Base-by-base conservation (phyloP, 2,888 invertebrate genomes). In the Monoplex corrugatus region DNA sequence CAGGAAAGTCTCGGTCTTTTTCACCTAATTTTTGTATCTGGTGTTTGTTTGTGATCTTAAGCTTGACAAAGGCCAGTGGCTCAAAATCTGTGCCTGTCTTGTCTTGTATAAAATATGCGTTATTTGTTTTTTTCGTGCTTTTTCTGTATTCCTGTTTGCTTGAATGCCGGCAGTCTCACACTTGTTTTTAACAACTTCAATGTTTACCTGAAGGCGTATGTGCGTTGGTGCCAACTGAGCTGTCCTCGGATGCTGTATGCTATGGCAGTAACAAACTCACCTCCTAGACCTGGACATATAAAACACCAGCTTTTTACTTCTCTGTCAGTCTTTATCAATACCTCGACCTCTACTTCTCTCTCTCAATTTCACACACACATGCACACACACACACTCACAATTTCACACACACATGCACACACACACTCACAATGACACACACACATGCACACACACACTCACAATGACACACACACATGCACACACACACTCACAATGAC, bases 181-280 rank as follows among this genome's bases (percentile, higher is more conserved):
- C 16, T 57, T 57, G 57, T 57, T 57, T 57, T 57, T 57, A 23
- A 57, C 16, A 19, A 57, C n/a, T n/a, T n/a, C 19, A 23, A 28
- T 57, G 10, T 40, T 80, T 32, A 97, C 97, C 97, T 97, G 95
- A 99, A 99, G 6, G 99, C 99, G 95, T 99, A 99, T 0, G 99
- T 99, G 91, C 99, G 97, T 95, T 99, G 99, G 96, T 99, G 99
- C 99, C 99, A 99, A 88, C 98, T 98, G 43, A 99, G 97, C 96
- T 99, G 99, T 0, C 99, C 99, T 16, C 99, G 97, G 92, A 99
- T 99, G 91, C 99, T 97, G 96, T 99, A 99, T 0, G 99, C 99
- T 93, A 99, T 99, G 19, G 99, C 99, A 0, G 99, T 99, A 0
- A 99, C 99, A 96, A 99, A 99, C 97, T 99, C 99, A 0, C 99